Evolutionary conservation across 35 echinoderm and acorn worm species (phyloP).

Genomic region (Diadema setosum): DNA sequence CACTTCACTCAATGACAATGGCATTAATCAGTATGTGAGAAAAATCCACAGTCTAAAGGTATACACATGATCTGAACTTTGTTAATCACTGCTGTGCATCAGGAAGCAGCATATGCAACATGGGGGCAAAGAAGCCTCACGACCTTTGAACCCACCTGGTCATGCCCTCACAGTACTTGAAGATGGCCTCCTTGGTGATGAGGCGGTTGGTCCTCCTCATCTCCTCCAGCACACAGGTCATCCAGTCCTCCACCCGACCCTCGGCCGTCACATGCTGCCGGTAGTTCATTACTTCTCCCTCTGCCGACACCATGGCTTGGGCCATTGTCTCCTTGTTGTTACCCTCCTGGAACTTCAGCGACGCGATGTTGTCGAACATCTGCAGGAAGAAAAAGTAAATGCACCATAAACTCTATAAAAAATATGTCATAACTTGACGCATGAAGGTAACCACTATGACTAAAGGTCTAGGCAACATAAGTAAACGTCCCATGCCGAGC

Average conservation of each 20-base stretch:
- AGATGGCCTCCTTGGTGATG: conserved; percentile 98
- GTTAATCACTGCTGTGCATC: too few species aligned
- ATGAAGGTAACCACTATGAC: too few species aligned
- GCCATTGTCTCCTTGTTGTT: conserved; percentile 82
- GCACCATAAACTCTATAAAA: too few species aligned
- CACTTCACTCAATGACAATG: too few species aligned
- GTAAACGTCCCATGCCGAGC: too few species aligned
- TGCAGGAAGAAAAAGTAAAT: neutral
- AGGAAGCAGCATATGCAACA: too few species aligned
- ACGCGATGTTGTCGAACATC: conserved; percentile 99
- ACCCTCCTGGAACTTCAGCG: conserved; percentile 89
- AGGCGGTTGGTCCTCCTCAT: conserved; percentile 98
- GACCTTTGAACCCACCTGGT: conserved; percentile 75
- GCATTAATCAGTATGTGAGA: too few species aligned
- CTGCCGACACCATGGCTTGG: conserved; percentile 88
- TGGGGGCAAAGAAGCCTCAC: too few species aligned
- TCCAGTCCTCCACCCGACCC: conserved; percentile 93
- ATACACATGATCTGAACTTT: too few species aligned
- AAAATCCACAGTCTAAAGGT: too few species aligned
- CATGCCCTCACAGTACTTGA: conserved; percentile 79
- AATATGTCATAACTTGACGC: too few species aligned
- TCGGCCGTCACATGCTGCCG: conserved; percentile 85
- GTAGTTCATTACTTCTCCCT: conserved; percentile 95
- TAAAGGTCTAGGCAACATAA: too few species aligned
- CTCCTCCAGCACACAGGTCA: conserved; percentile 80